Percentiles rank a stretch among this genome's conserved stretches.
Conservation (phyloP, 2,888 invertebrate genomes). For the Corythucha ciliata region DNA sequence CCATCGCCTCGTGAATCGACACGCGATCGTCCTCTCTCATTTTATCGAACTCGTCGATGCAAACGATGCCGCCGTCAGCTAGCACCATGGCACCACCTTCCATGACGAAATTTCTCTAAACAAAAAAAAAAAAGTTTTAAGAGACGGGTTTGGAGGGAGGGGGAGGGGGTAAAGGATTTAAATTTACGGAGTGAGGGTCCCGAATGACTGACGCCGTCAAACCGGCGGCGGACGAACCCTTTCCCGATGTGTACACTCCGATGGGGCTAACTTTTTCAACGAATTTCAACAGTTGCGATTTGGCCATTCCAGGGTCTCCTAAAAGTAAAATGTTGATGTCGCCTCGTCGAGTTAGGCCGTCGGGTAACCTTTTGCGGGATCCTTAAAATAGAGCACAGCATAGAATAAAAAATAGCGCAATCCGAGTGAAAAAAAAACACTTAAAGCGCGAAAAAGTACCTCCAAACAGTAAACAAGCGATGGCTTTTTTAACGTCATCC, state of each 20-base stretch:
- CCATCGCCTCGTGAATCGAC: slow-evolving; percentile 99
- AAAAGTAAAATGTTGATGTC: slow-evolving; percentile 91
- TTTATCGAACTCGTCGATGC: slow-evolving; percentile 99
- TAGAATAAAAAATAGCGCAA: neutral
- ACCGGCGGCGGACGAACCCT: slow-evolving; percentile 98
- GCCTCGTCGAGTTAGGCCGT: slow-evolving; percentile 89
- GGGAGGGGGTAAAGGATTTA: neutral
- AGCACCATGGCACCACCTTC: slow-evolving; percentile 99
- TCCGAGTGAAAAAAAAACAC: neutral
- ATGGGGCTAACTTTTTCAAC: slow-evolving; percentile 91
- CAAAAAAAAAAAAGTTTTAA: slow-evolving; percentile 24
- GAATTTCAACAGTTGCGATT: slow-evolving; percentile 94
- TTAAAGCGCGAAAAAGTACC: slow-evolving; percentile 46
- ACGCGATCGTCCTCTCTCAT: slow-evolving; percentile 99
- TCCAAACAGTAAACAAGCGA: slow-evolving; percentile 89
- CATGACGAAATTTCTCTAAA: slow-evolving; percentile 87
- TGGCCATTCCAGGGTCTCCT: slow-evolving; percentile 99
- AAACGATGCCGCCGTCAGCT: slow-evolving; percentile 97
- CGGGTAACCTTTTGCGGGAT: slow-evolving; percentile 78
- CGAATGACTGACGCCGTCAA: slow-evolving; percentile 93
- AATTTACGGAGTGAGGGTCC: slow-evolving; percentile 78
- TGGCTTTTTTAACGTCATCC: slow-evolving; percentile 91
- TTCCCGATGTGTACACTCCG: slow-evolving; percentile 97
- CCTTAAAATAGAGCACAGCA: slow-evolving; percentile 42
- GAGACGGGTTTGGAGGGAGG: neutral